These are phyloP conservation scores for Elaphurus davidianus DNA, from an alignment of 2,113 vertebrate genomes.

Conservation along the genomic window DNA sequence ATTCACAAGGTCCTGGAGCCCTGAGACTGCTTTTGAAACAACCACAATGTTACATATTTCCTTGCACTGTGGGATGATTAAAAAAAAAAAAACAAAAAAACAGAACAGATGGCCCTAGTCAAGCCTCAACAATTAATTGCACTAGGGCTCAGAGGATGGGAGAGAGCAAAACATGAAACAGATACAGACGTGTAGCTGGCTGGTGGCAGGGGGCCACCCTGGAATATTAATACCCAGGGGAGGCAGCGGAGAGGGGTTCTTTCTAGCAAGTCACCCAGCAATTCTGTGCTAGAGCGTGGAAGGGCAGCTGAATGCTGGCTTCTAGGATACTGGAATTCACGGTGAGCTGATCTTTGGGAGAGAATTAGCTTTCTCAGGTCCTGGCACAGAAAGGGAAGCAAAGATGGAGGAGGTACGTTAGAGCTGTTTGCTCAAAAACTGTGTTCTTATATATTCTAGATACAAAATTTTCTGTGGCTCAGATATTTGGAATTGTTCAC, in stretches of 20 bases:
- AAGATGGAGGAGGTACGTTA: background rate
- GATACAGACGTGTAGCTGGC: rapidly evolving
- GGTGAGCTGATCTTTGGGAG: background rate
- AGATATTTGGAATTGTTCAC: background rate
- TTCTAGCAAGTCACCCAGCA: background rate
- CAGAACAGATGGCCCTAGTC: background rate
- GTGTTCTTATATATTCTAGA: background rate
- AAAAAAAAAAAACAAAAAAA: background rate
- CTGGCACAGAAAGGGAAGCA: background rate
- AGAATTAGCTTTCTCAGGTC: background rate
- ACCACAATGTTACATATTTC: slow-evolving; percentile 16
- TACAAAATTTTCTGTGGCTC: background rate
- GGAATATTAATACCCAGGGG: background rate
- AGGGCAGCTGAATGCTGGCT: background rate
- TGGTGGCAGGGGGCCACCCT: background rate
- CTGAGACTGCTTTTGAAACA: background rate
- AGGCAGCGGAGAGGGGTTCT: background rate
- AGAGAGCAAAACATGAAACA: background rate
- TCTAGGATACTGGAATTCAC: background rate
- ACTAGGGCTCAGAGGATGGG: background rate
- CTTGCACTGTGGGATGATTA: background rate
- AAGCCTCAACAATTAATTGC: background rate
- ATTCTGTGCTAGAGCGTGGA: background rate
- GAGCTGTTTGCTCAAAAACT: background rate
- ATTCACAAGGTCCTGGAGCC: background rate